These are phyloP conservation scores for Cotesia typhae DNA, from an alignment of 1,140 invertebrate species.

Conservation along the genomic window DNA sequence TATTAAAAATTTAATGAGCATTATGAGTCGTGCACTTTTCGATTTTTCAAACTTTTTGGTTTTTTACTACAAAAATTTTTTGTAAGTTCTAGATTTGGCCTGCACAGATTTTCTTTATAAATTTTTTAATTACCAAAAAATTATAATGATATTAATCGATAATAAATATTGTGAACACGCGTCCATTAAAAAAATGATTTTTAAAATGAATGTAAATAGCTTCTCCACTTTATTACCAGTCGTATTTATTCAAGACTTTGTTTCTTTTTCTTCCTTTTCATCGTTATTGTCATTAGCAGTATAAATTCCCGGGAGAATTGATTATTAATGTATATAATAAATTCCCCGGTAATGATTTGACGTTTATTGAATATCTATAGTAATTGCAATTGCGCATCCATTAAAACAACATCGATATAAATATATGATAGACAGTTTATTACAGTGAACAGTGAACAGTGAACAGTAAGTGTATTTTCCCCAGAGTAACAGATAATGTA, in stretches of 20 bases:
- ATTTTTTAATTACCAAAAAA: too few species aligned
- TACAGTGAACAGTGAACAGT: neutral
- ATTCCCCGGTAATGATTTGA: conserved; percentile 16
- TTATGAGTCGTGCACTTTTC: too few species aligned
- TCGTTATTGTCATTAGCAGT: neutral
- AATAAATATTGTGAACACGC: too few species aligned
- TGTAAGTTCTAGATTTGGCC: too few species aligned
- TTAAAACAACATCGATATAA: neutral
- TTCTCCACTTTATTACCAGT: too few species aligned
- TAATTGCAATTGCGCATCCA: neutral
- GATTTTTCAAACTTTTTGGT: too few species aligned
- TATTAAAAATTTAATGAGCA: too few species aligned
- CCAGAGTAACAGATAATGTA: neutral
- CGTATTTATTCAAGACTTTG: too few species aligned
- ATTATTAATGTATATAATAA: conserved; percentile 24
- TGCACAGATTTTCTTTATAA: too few species aligned
- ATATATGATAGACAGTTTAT: neutral
- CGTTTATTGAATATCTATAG: conserved; percentile 16
- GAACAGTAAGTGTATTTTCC: conserved; percentile 4
- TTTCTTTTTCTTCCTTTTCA: neutral
- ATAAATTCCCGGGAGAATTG: conserved; percentile 2
- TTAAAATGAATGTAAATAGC: too few species aligned
- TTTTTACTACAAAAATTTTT: too few species aligned
- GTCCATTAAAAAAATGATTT: neutral
- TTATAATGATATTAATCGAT: too few species aligned